phyloP scores from a whole-genome alignment of 1,140 invertebrate genomes.

The Belonocnema kinseyi region DNA sequence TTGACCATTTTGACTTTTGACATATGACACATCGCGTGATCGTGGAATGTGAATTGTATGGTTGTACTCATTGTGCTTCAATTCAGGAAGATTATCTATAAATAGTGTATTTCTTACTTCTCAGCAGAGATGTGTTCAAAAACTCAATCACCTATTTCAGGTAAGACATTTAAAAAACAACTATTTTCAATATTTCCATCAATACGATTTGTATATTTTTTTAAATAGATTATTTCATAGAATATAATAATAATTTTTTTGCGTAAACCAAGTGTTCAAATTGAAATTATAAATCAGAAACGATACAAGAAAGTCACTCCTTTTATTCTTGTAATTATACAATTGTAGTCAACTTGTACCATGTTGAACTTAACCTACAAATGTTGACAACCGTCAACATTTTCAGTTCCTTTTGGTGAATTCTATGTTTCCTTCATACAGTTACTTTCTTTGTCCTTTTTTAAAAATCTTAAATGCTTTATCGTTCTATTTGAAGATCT shows the following conservation, averaged over 20 bases:
- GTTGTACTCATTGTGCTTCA: neutral
- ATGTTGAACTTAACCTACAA: conserved; percentile 10
- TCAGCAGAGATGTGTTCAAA: neutral
- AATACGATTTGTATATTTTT: neutral
- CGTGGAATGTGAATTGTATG: neutral
- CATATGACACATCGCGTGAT: conserved; percentile 22
- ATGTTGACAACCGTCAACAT: neutral
- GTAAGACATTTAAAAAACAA: neutral
- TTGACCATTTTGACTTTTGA: conserved; percentile 27
- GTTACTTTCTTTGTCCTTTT: neutral
- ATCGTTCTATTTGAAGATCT: too few species aligned
- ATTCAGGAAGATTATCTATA: neutral
- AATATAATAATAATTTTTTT: too few species aligned
- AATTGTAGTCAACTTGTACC: neutral
- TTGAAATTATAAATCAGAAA: neutral
- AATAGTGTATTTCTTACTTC: neutral
- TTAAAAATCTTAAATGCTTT: neutral
- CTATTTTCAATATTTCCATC: neutral
- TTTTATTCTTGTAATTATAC: neutral
- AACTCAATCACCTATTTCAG: neutral
- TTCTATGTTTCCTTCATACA: too few species aligned
- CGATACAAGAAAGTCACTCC: too few species aligned
- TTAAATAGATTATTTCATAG: neutral
- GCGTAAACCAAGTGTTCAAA: too few species aligned
- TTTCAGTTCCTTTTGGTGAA: too few species aligned